phyloP scores from a whole-genome alignment of 35 echinoderm and acorn worm species.

The Ophioderma brevispina region DNA sequence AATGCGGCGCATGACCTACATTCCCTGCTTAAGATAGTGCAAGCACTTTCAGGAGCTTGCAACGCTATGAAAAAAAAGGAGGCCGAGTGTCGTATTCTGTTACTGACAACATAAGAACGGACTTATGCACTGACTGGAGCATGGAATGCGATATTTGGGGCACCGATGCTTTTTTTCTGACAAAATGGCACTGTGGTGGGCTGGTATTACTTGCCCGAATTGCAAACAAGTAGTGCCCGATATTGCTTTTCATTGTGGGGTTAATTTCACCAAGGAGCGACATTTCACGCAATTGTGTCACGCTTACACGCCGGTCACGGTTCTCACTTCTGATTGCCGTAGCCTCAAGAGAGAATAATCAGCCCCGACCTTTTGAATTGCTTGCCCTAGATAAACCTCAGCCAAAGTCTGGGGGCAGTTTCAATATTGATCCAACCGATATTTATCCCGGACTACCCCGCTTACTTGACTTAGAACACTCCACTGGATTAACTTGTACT shows the following conservation, averaged over 20 bases:
- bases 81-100: neutral
- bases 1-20: neutral
- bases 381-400: neutral
- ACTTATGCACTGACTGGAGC: neutral
- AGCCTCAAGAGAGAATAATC: neutral
- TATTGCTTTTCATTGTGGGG: neutral
- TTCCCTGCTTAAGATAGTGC: neutral
- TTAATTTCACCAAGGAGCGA: neutral
- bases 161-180: neutral
- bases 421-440: neutral
- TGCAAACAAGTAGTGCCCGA: neutral
- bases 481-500: neutral
- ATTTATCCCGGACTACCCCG: neutral
- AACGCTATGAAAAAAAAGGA: neutral
- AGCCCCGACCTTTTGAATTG: neutral
- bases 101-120: slow-evolving; percentile 4
- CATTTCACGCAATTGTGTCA: slow-evolving; percentile 6
- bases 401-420: neutral
- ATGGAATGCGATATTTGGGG: slow-evolving; percentile 8
- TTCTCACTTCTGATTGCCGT: neutral
- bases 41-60: neutral
- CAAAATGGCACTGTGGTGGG: neutral
- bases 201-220: neutral
- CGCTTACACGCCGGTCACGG: neutral
- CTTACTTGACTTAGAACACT: neutral